Evolutionary conservation across 64 coral and sea anemone species (phyloP), one percentile per base, ranked within the genome.

Genomic region (Pocillopora verrucosa): DNA sequence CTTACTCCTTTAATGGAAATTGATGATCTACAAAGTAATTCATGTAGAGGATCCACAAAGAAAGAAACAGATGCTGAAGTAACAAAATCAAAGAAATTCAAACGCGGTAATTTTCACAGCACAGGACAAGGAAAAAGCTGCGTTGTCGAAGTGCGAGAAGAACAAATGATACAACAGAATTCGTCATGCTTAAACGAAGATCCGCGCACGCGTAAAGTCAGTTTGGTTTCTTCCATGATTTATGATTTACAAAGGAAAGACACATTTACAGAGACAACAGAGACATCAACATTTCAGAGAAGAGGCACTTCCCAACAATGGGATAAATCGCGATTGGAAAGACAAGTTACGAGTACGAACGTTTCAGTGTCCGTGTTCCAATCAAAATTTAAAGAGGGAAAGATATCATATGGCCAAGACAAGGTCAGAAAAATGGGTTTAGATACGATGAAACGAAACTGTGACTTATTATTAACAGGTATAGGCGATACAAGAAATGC

Each of bases 141-240:
- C 67, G 67, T 10, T 51, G 1, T 51, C 67, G 67, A 4, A 22
- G 2, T 22, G 64, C 64, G 22, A 16, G 64, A 19, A 1, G 19
- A n/a, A n/a, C 4, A 67, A 17, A 0, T 67, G 34, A 30, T 13
- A 26, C 58, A 14, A 59, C n/a, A 22, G 60, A 13, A 20, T 80
- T 80, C 26, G 2, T 30, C 78, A 15, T 35, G 4, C 35, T 61
- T 59, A 4, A 59, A 11, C 62, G 78, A 80, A 35, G 56, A 36
- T 80, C 78, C 13, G 17, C 25, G 19, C 5, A 80, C 58, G 14
- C 57, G 10, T 62, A n/a, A 80, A 20, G 67, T 20, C 20, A 70
- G 78, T 30, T 12, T 80, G 26, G 78, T 80, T 61, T 62, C 78
- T 62, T 80, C 78, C 14, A 80, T 80, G 78, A 80, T 80, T 80